Base-by-base conservation (phyloP, 2,113 vertebrate genomes). In the Sardina pilchardus region DNA sequence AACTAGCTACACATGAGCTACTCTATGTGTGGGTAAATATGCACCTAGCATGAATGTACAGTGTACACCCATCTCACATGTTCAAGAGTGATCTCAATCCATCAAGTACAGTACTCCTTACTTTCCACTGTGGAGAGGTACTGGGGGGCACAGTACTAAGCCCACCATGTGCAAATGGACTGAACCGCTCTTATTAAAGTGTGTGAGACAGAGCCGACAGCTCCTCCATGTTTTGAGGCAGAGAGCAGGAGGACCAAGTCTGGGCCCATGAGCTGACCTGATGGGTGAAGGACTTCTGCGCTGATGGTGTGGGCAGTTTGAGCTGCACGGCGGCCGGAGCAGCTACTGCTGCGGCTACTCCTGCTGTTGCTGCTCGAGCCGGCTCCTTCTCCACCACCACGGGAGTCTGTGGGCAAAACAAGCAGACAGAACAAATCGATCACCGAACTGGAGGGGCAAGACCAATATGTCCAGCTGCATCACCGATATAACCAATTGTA, bases 281-380 rank as follows among this genome's bases (percentile, higher is more conserved):
- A 85, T 98, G 92, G 82, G 96, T 97, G 93, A 99, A 98, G 0
- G 96, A 91, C 92, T 97, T 98, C 94, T 97, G 96, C 30, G 94
- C 91, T 78, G 95, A 92, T 0, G 97, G 98, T 6, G 96, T 97
- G 7, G 97, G 96, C 82, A 99, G 95, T 91, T 96, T 98, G 91
- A 97, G 95, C 81, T 93, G 92, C 81, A 94, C 91, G 4, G 92
- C 91, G 81, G 97, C 95, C 14, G 14, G 71, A 16, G 71, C 71
- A 0, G 16, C 63, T n/a, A 63, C 21, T 26, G 59, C 59, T 63
- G 24, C 59, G 1, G 59, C 21, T 24, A 6, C 59, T 26, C 19
- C 24, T 67, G 59, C 59, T 86, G 96, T 90, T 14, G 94, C 91
- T 59, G 94, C 92, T 89, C 96, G 95, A 81, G 94, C 90, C 45